Evolutionary conservation across 2,113 vertebrate genomes (phyloP), one percentile per base, ranked within the genome.

Genomic region (Eulacestoma nigropectus): DNA sequence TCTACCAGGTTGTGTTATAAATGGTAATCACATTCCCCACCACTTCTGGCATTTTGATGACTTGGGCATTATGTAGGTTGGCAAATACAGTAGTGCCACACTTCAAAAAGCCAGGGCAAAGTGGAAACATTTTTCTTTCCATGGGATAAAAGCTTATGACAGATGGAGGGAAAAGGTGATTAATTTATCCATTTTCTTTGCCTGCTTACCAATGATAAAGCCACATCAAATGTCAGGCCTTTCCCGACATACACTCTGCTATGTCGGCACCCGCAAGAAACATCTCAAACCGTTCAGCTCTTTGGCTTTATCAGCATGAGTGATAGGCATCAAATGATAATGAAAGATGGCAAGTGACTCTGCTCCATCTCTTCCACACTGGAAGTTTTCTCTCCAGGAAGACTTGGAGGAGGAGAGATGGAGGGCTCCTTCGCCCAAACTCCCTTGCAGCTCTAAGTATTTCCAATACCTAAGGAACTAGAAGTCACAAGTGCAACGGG

Each of bases 31-130:
- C 12, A 44, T 47, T 87, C 15, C 30, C 32, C 49, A 78, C 72
- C 18, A 85, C 35, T 79, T 80, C 46, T 47, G 59, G 50, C 50
- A 59, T 83, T 94, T 77, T 3, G 5, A 90, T 62, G 55, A 86
- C 68, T 80, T 79, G 18, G 53, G 53, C 65, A 44, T 60, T 82
- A 47, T 7, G 22, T 23, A 83, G 79, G 42, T 68, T 90, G 68
- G 84, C 53, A 87, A 93, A 89, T 37, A 73, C 57, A 94, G 46
- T 2, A 84, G 57, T 26, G 65, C 4, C 87, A 93, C 63, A 53
- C 91, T 87, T 93, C 65, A 95, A 95, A 97, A 94, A 89, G 77
- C 63, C 77, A 84, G 75, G 68, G 75, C 35, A 93, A 92, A 84
- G 50, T 86, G 92, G 93, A 95, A 94, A 95, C 23, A 42, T 57